These are phyloP conservation scores for Salvator merianae DNA, from an alignment of 2,113 vertebrate genomes.

Conservation along the genomic window DNA sequence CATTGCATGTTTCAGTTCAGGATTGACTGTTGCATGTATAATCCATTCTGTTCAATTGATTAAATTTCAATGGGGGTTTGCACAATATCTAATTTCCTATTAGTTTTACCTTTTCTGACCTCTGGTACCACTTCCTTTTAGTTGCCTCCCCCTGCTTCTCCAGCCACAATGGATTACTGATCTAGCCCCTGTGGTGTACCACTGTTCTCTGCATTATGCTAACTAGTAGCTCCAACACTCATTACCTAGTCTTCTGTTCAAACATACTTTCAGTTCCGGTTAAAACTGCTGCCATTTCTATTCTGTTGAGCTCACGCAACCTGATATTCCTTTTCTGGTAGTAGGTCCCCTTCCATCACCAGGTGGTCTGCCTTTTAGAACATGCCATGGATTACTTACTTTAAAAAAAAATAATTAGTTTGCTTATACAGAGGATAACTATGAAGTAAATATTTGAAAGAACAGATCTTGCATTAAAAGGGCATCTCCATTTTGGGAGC, in stretches of 20 bases:
- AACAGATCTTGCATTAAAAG: conserved; percentile 31
- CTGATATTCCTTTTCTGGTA: not conserved
- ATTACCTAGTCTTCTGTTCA: not conserved
- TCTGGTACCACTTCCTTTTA: too few species aligned
- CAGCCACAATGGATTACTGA: not conserved
- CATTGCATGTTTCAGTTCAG: too few species aligned
- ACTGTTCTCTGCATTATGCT: not conserved
- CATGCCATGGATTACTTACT: conserved; percentile 3
- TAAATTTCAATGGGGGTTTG: too few species aligned
- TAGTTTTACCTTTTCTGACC: too few species aligned
- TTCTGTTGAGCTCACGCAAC: not conserved
- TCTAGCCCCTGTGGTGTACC: too few species aligned
- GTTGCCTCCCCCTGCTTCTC: not conserved
- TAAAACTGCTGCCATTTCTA: not conserved
- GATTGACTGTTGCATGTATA: too few species aligned
- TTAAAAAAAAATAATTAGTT: conserved; percentile 29
- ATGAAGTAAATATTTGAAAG: conserved; percentile 50
- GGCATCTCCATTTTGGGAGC: conserved; percentile 51
- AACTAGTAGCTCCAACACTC: not conserved
- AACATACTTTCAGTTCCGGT: not conserved
- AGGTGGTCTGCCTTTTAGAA: not conserved
- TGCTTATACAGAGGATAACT: conserved; percentile 40
- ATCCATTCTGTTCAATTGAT: too few species aligned
- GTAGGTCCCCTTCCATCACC: not conserved
- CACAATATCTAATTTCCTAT: too few species aligned